phyloP scores from a whole-genome alignment of 2,113 vertebrate genomes.

The Anser cygnoides region DNA sequence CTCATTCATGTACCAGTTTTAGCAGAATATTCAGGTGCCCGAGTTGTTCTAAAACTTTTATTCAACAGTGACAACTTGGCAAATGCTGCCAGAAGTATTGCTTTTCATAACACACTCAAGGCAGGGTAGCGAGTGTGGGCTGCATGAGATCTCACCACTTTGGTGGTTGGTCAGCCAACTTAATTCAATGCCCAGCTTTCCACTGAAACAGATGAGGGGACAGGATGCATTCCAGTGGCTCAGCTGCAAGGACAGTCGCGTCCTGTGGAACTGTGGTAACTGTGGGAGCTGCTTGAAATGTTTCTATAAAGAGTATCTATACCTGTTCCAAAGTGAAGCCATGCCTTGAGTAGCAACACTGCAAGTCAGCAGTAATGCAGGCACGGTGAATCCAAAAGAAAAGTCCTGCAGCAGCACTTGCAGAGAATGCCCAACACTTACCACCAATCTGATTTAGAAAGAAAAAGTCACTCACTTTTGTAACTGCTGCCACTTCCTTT shows the following conservation, averaged over 20 bases:
- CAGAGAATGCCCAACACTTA: background rate
- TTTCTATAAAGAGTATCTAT: background rate
- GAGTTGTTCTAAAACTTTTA: background rate
- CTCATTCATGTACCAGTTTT: background rate
- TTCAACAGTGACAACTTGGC: background rate
- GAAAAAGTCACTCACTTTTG: conserved; percentile 83
- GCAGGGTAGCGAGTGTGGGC: background rate
- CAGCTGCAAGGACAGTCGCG: background rate
- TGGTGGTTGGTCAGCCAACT: background rate
- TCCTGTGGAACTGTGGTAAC: background rate
- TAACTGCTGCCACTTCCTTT: conserved; percentile 89
- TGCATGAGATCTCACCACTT: background rate
- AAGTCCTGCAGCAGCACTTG: background rate
- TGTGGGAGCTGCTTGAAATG: background rate
- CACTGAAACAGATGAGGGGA: background rate
- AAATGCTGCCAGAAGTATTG: background rate
- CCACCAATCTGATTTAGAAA: background rate
- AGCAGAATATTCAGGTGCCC: background rate
- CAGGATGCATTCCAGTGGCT: background rate
- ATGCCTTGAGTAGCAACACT: background rate
- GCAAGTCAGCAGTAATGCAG: background rate
- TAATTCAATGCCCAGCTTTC: background rate
- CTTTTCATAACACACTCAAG: background rate
- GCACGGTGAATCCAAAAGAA: background rate
- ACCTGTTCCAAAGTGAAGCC: background rate